These are phyloP conservation scores for Diabrotica virgifera DNA, from an alignment of 1,140 invertebrate species.

Conservation along the genomic window DNA sequence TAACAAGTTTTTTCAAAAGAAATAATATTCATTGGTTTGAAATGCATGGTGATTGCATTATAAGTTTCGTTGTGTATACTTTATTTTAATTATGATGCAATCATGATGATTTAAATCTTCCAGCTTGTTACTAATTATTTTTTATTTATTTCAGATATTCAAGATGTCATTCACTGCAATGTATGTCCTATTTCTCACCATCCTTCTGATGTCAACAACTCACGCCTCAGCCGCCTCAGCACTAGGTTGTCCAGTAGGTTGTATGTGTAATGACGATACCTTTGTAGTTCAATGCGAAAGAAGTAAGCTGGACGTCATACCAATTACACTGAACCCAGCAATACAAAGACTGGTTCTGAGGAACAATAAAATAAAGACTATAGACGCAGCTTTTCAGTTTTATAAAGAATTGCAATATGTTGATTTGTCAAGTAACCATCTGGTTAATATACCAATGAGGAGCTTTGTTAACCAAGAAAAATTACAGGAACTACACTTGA, in stretches of 20 bases:
- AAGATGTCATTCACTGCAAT: slow-evolving; percentile 30
- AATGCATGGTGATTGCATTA: too few relatives aligned
- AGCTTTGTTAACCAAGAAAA: slow-evolving; percentile 78
- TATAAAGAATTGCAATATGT: slow-evolving; percentile 80
- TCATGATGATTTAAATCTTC: slow-evolving; percentile 4
- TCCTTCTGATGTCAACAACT: slow-evolving; percentile 39
- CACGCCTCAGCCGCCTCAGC: slow-evolving; percentile 42
- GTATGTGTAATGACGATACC: slow-evolving; percentile 83
- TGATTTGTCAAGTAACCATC: slow-evolving; percentile 79
- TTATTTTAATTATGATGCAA: too few relatives aligned
- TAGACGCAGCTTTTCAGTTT: slow-evolving; percentile 83
- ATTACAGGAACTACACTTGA: slow-evolving; percentile 76
- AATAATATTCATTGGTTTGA: too few relatives aligned
- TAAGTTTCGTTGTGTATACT: too few relatives aligned
- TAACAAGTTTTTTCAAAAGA: too few relatives aligned
- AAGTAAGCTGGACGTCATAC: slow-evolving; percentile 82
- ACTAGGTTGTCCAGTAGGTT: slow-evolving; percentile 69
- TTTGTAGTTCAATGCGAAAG: slow-evolving; percentile 82
- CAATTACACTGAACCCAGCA: slow-evolving; percentile 86
- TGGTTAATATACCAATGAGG: slow-evolving; percentile 71
- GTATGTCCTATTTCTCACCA: slow-evolving; percentile 41
- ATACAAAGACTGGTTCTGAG: slow-evolving; percentile 78
- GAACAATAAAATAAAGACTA: slow-evolving; percentile 82
- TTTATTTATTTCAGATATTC: slow-evolving; percentile 44
- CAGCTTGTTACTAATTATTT: slow-evolving; percentile 15